Base-by-base conservation (phyloP, 2,113 vertebrate genomes). In the Sapayoa aenigma region DNA sequence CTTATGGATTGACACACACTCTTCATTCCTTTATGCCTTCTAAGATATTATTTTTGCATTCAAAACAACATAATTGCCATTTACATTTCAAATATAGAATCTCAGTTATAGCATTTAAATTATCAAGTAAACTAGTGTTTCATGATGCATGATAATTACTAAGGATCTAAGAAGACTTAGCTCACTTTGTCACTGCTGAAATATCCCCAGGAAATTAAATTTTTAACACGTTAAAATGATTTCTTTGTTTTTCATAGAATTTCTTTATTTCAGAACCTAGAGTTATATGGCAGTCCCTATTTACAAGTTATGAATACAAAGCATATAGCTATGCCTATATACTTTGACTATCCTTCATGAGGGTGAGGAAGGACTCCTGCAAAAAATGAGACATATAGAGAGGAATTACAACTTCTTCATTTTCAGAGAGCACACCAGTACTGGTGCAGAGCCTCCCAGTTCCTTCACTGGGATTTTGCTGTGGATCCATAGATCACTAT, bases 351-450 rank as follows among this genome's bases (percentile, higher is more conserved):
- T 14, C 5, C 13, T 78, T 82, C 5, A 1, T 24, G 16, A 2
- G 1, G 21, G 3, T 4, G 6, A 21, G 6, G 8, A 52, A n/a
- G 3, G 11, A 10, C 1, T 63, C 4, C 14, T 56, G 39, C 12
- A 67, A 47, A 60, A 80, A 28, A 0, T 3, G 41, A 85, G 27
- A 22, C 0, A 0, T 2, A 21, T 9, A 33, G 12, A 37, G 9
- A 89, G 27, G 15, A 87, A 53, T 52, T 53, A 24, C 7, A 69
- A 20, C 5, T 58, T 86, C 15, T 55, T 9, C 10, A 53, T 50
- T 47, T 62, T 30, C 46, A 83, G 28, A 73, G 44, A 42, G 14
- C 55, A 62, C n/a, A 12, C 13, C 28, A 69, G 24, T 15, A 17
- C 39, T 72, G 20, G 8, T 44, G 11, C 20, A 86, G 49, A 89